These are phyloP conservation scores for Mungos mungo DNA, from an alignment of 2,113 vertebrate species.

Conservation along the genomic window DNA sequence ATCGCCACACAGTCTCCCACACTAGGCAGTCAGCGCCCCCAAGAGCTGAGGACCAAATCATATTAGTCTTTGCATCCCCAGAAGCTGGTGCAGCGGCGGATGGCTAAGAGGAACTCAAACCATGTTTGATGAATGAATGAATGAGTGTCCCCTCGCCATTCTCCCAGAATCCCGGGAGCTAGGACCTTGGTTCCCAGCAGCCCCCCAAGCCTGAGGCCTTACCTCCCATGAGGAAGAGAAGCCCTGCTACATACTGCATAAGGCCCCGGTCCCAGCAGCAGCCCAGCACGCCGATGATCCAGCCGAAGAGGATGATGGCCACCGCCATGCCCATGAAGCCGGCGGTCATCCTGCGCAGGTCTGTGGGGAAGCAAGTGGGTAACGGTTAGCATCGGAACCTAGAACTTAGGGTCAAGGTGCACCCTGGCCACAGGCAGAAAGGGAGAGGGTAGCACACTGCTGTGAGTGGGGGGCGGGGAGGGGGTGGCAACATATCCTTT, in stretches of 20 bases:
- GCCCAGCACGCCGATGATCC: slow-evolving; percentile 96
- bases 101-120: neutral
- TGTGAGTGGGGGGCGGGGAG: neutral
- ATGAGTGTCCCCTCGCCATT: neutral
- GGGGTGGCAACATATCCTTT: neutral
- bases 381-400: neutral
- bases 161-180: neutral
- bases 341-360: slow-evolving; percentile 97
- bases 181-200: neutral
- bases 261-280: slow-evolving; percentile 99
- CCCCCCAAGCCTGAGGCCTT: slow-evolving; percentile 70
- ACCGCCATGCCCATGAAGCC: slow-evolving; percentile 99
- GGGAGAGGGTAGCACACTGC: fast-evolving
- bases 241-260: slow-evolving; percentile 99
- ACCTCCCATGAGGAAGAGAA: slow-evolving; percentile 99
- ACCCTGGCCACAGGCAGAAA: neutral
- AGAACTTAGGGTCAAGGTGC: neutral
- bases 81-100: neutral
- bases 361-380: slow-evolving; percentile 79
- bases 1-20: fast-evolving
- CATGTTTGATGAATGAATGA: neutral
- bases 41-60: neutral
- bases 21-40: neutral
- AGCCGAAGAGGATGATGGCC: slow-evolving; percentile 98
- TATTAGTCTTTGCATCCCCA: neutral